These are phyloP conservation scores for Thunnus albacares DNA, from an alignment of 2,797 vertebrate genomes.

Conservation along the genomic window DNA sequence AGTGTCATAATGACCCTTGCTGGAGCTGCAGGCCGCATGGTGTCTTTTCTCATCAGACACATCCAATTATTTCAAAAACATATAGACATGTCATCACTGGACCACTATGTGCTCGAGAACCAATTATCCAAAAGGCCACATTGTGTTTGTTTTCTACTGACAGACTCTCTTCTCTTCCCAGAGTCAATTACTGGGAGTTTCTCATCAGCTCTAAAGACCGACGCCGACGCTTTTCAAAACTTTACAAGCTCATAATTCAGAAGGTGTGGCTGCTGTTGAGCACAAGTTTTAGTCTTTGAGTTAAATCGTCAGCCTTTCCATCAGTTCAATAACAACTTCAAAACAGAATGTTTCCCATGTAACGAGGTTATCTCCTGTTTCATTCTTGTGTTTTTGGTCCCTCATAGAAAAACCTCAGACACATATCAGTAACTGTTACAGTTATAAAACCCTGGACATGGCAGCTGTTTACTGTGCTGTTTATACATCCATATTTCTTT, in stretches of 20 bases:
- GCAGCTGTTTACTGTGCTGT: not conserved
- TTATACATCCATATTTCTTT: not conserved
- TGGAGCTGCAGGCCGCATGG: too few relatives aligned
- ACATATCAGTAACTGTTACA: not conserved
- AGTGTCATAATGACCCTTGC: too few relatives aligned
- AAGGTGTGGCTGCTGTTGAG: not conserved
- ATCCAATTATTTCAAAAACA: too few relatives aligned
- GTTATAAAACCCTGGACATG: not conserved
- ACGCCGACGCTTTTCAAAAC: not conserved
- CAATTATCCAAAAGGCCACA: not conserved
- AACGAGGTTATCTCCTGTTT: not conserved
- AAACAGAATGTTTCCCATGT: not conserved
- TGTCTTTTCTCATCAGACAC: too few relatives aligned
- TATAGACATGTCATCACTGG: too few relatives aligned
- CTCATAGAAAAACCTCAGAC: not conserved
- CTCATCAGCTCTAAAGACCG: not conserved
- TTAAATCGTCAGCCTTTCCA: not conserved
- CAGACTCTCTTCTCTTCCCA: not conserved
- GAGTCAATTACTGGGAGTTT: not conserved
- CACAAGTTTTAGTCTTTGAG: not conserved
- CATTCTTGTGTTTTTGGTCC: not conserved
- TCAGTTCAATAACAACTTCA: not conserved
- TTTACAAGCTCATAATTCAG: not conserved
- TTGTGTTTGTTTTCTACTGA: not conserved
- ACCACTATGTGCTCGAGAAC: too few relatives aligned